Conservation (phyloP, 2,113 vertebrate genomes). For the Cnemophilus loriae region DNA sequence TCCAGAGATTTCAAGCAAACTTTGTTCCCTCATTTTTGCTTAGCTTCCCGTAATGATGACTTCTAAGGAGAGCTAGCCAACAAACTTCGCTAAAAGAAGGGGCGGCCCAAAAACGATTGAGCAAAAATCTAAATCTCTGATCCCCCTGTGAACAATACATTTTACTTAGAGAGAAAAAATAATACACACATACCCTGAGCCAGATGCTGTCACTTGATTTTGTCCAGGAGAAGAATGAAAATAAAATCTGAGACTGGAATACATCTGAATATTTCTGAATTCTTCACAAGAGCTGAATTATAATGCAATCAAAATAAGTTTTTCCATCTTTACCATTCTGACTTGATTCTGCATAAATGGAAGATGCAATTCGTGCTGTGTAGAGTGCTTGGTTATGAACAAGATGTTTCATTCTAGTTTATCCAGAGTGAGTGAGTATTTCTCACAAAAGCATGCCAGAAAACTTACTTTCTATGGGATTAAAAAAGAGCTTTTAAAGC, state of each 20-base stretch:
- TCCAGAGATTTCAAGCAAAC: not conserved
- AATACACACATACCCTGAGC: not conserved
- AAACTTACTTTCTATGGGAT: not conserved
- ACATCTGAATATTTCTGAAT: not conserved
- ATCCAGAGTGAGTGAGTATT: not conserved
- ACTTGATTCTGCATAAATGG: not conserved
- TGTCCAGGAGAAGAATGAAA: conserved; percentile 20
- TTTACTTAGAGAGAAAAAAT: conserved; percentile 23
- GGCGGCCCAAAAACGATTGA: conserved; percentile 43
- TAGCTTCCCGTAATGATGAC: conserved; percentile 27
- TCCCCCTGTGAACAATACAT: conserved; percentile 47
- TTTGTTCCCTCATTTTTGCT: conserved; percentile 1
- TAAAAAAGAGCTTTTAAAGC: not conserved
- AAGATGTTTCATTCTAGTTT: not conserved
- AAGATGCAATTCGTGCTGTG: not conserved
- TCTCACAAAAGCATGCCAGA: not conserved
- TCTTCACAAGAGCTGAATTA: not conserved
- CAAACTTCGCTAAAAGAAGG: not conserved
- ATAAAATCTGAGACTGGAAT: conserved; percentile 6
- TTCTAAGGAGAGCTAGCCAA: conserved; percentile 4
- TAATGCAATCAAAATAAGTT: not conserved
- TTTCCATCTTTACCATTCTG: not conserved
- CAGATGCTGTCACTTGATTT: conserved; percentile 48
- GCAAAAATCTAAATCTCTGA: conserved; percentile 20
- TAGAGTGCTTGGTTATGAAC: not conserved